Base-by-base conservation (phyloP, 2,888 invertebrate species). In the Tinea semifulvella region DNA sequence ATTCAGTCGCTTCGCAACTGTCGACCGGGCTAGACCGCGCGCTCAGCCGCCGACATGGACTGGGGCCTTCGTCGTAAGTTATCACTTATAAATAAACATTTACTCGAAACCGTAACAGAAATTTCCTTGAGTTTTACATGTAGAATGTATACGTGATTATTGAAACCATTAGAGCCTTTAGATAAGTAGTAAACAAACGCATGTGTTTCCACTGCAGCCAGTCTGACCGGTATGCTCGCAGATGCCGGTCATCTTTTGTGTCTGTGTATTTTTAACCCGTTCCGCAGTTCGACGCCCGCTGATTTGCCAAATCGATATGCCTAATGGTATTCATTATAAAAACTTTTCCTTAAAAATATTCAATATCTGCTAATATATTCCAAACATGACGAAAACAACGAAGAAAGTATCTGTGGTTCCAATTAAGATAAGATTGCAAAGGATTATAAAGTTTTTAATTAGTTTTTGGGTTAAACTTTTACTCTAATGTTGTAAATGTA, bases 11-110 rank as follows among this genome's bases (percentile, higher is more conserved):
- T 58, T 65, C 65, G 65, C 61, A 65, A 70, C 68, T 73, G 71
- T 63, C 69, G 71, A 70, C 65, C 69, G 73, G 71, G 74, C 66
- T 65, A 19, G 43, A 42, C 63, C 65, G 63, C 45, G 43, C 49
- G 47, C 45, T 48, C 44, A 43, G 43, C 45, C 60, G 53, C 55
- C 64, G 69, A 63, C 66, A 80, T 80, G 80, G 79, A 80, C 65
- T 80, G 80, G 80, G 80, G 80, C 71, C 75, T 80, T 61, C 80
- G 79, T 57, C 80, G 80, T 80, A 77, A 80, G 80, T 80, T 72
- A 50, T 50, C n/a, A 68, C 58, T 64, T 64, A 60, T 57, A 53
- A 54, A 49, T 50, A 47, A 49, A 55, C 44, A 44, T 44, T 45
- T 50, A 45, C 52, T n/a, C 26, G 2, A 31, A 31, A 31, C 2